Base-by-base conservation (phyloP, 2,113 vertebrate species). In the Aleadryas rufinucha region DNA sequence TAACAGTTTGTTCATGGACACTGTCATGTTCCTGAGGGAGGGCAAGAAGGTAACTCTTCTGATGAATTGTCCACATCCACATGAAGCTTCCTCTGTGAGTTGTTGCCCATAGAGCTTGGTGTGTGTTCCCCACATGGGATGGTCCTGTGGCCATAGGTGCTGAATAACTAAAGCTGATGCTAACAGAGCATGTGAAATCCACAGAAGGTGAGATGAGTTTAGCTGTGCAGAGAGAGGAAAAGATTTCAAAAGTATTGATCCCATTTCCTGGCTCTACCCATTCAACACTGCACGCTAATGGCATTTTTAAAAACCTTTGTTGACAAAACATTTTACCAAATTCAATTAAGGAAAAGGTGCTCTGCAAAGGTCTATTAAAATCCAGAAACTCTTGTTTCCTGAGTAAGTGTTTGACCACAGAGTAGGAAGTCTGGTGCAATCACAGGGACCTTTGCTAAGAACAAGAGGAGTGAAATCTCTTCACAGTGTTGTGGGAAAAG, bases 401-500 rank as follows among this genome's bases (percentile, higher is more conserved):
- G 41, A 56, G 20, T 41, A 56, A 75, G 35, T 42, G 39, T 75
- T 70, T 65, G 69, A 28, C 65, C 30, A 75, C 18, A 35, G 42
- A 84, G 63, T 16, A 54, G 60, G 41, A 92, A 84, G 57, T 66
- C 41, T 57, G 33, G 45, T 76, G 41, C 64, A 76, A 39, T n/a
- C 30, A n/a, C 16, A 50, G 89, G 77, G 56, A 89, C 69, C 47
- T 90, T 91, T 77, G 61, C 66, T 71, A 72, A 75, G 52, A 72
- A 54, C 35, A 59, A 65, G 87, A 94, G 95, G 70, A 91, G 17
- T 56, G 54, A 95, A 93, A 79, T 69, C 54, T 78, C 88, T 80
- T 92, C 60, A 65, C 61, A 84, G 92, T 66, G 63, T 85, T 95
- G 84, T 79, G 93, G 76, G 81, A 84, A 91, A 90, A 89, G 86